Base-by-base conservation (phyloP, 92 coral and sea anemone genomes). In the Ricordea florida region DNA sequence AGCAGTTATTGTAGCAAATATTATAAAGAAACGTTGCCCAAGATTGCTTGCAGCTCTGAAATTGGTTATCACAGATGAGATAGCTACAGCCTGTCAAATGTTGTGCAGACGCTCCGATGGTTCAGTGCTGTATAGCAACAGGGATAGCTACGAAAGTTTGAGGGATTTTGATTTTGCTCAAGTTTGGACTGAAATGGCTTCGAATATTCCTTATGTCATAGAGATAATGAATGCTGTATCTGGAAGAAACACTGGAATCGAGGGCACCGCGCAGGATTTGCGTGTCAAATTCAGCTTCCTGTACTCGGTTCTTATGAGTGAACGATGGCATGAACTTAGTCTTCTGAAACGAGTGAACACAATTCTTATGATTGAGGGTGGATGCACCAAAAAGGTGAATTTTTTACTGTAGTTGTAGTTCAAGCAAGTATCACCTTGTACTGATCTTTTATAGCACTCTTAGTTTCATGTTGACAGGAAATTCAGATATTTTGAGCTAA, bases 271-370 rank as follows among this genome's bases (percentile, higher is more conserved):
- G 22, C 21, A 35, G 24, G 67, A 56, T 14, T 41, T 81, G 26
- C 78, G 63, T 29, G 86, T 89, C 2, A 89, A 85, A 35, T 85
- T 44, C 57, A 41, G 85, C 40, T 85, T 81, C 46, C 15, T 85
- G 3, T 86, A 86, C 69, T 85, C 92, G 4, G 69, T 86, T 29
- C 91, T 90, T 9, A 85, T 85, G 96, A 76, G 44, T 30, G 91
- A 72, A 25, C 41, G 94, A 64, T 89, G 87, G 94, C 88, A 89
- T 63, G 94, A 89, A 57, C 85, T 89, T 10, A 74, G 40, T 42
- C 71, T 81, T 3, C 59, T 78, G 32, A 81, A 89, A 66, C 87
- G 90, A 5, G 66, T 89, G 31, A 79, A 72, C 48, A 85, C 94
- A 32, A 62, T 88, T n/a, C 82, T 88, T 16, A 32, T 83, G 41